Conservation (phyloP, 1,140 invertebrate species). For the Contarinia nasturtii region DNA sequence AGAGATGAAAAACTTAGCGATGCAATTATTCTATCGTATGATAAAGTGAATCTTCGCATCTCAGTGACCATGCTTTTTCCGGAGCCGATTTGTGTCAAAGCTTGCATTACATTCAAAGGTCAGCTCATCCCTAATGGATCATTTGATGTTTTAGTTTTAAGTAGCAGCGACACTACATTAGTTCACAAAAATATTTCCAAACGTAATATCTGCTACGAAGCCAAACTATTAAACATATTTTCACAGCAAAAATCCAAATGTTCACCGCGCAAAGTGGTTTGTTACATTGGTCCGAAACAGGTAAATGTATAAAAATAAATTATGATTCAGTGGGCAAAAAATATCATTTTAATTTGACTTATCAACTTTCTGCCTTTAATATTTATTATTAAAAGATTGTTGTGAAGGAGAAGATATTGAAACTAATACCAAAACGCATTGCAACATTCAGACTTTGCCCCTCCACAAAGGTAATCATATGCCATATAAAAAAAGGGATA, state of each 20-base stretch:
- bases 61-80: conserved; percentile 30
- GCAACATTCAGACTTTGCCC: conserved; percentile 86
- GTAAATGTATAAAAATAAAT: conserved; percentile 10
- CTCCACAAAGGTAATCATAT: conserved; percentile 55
- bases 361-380: too few species aligned
- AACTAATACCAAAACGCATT: conserved; percentile 78
- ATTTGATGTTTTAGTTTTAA: conserved; percentile 82
- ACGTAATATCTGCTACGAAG: conserved; percentile 71
- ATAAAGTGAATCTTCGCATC: conserved; percentile 32
- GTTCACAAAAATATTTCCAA: conserved; percentile 76
- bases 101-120: conserved; percentile 59
- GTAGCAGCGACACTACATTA: conserved; percentile 62
- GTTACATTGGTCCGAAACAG: conserved; percentile 67
- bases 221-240: conserved; percentile 54
- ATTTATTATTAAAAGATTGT: conserved; percentile 49
- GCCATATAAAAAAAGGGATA: not conserved
- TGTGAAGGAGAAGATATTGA: conserved; percentile 80
- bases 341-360: not conserved
- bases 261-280: conserved; percentile 74
- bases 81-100: conserved; percentile 53
- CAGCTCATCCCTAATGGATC: conserved; percentile 71
- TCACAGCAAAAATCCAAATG: conserved; percentile 39
- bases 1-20: conserved; percentile 28
- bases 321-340: too few species aligned
- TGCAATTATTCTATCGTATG: conserved; percentile 32